phyloP scores from a whole-genome alignment of 64 coral and sea anemone species.

The Porites lutea region DNA sequence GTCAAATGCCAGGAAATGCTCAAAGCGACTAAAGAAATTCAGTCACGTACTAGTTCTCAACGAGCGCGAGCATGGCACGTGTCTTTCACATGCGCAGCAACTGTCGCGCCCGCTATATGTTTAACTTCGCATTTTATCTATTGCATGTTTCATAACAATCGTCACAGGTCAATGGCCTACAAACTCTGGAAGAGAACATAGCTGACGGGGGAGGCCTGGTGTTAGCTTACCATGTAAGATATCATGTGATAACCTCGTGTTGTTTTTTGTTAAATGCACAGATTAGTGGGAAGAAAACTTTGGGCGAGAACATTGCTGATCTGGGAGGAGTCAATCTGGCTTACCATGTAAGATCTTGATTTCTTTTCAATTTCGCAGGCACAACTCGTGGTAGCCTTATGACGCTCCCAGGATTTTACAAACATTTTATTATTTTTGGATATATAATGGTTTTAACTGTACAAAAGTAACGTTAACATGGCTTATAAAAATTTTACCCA shows the following conservation, averaged over 20 bases:
- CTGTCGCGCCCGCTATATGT: no score
- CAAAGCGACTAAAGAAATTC: no score
- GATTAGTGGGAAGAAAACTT: conserved; percentile 88
- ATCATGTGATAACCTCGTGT: not conserved
- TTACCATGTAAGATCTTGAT: conserved; percentile 77
- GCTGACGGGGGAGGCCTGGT: conserved; percentile 33
- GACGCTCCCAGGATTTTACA: no score
- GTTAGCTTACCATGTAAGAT: conserved; percentile 23
- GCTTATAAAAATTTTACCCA: no score
- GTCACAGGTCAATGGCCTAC: conserved; percentile 26
- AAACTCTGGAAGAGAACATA: conserved; percentile 37
- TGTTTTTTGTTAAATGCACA: conserved; percentile 26
- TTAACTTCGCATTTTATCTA: not conserved
- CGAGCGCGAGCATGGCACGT: no score
- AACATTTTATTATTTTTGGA: no score
- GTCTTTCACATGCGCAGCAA: not conserved
- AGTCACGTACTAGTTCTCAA: no score
- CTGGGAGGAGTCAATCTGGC: conserved; percentile 95
- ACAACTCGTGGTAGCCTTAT: no score
- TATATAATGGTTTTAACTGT: no score
- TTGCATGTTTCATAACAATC: not conserved
- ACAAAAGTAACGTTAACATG: no score
- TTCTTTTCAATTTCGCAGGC: not conserved
- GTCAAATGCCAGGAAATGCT: no score
- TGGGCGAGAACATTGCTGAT: conserved; percentile 99